A percentile compares a stretch with the other conserved stretches of the same genome.
phyloP scores from a whole-genome alignment of 2,888 invertebrate species.

The Steinernema hermaphroditum region DNA sequence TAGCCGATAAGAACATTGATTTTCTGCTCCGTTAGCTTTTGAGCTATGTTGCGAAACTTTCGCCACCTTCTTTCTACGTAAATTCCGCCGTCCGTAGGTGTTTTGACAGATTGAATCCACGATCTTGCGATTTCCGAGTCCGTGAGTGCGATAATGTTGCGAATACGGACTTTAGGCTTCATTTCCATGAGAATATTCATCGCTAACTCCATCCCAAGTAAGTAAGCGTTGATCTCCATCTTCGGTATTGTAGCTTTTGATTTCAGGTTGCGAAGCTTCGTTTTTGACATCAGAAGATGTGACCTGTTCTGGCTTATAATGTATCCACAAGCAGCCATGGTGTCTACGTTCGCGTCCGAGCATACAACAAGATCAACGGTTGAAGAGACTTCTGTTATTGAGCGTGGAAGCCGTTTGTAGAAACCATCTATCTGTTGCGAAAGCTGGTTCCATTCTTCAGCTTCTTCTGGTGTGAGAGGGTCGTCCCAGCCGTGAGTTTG shows the following conservation, averaged over 20 bases:
- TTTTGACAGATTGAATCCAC: not conserved
- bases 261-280: constrained; percentile 23
- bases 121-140: not conserved
- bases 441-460: not conserved
- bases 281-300: not conserved
- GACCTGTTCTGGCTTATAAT: not conserved
- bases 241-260: constrained; percentile 36
- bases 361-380: not conserved
- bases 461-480: not conserved
- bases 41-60: constrained; percentile 32
- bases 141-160: not conserved
- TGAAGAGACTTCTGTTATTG: not conserved
- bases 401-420: not conserved
- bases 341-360: not conserved
- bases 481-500: not conserved
- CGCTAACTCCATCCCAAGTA: constrained; percentile 28
- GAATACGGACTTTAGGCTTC: constrained; percentile 36
- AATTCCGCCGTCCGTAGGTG: not conserved
- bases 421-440: not conserved
- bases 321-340: constrained; percentile 23
- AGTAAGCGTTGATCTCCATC: constrained; percentile 35
- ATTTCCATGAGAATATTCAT: constrained; percentile 1
- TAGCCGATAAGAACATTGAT: not conserved
- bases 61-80: constrained; percentile 47
- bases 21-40: not conserved